Percentiles rank a stretch among this genome's conserved stretches.
These are phyloP conservation scores for Ianthella basta DNA, from an alignment of 37 sponge, comb jelly and placozoan genomes.

Conservation along the genomic window DNA sequence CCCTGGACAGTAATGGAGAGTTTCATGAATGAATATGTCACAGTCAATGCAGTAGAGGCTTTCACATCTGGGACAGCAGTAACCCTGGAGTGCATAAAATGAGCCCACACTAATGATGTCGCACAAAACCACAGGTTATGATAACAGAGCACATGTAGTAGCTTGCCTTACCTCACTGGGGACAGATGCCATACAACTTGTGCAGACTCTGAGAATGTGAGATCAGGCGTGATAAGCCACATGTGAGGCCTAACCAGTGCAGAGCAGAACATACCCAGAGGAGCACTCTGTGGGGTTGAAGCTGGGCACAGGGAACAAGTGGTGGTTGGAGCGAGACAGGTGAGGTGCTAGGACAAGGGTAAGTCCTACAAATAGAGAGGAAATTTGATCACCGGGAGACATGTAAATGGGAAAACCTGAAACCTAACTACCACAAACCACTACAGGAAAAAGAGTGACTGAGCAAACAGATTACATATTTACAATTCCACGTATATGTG, in stretches of 20 bases:
- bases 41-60: constrained; percentile 83
- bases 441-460: too few species aligned
- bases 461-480: too few species aligned
- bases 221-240: too few species aligned
- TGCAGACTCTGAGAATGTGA: too few species aligned
- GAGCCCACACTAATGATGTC: neutral
- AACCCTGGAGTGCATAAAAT: constrained; percentile 46
- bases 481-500: too few species aligned
- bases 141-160: too few species aligned
- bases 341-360: constrained; percentile 93
- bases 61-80: constrained; percentile 53
- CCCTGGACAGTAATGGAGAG: constrained; percentile 90
- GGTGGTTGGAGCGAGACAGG: constrained; percentile 93
- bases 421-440: too few species aligned
- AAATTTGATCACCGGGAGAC: neutral
- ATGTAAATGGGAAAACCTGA: neutral
- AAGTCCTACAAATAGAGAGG: constrained; percentile 46
- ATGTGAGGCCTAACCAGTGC: neutral
- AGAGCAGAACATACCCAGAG: too few species aligned
- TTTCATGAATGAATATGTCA: constrained; percentile 91
- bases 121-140: neutral
- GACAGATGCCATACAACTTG: too few species aligned
- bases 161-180: too few species aligned
- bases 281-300: too few species aligned
- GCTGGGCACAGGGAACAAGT: constrained; percentile 82